Base-by-base conservation (phyloP, 1,140 invertebrate species). In the Heliconius hermathena region DNA sequence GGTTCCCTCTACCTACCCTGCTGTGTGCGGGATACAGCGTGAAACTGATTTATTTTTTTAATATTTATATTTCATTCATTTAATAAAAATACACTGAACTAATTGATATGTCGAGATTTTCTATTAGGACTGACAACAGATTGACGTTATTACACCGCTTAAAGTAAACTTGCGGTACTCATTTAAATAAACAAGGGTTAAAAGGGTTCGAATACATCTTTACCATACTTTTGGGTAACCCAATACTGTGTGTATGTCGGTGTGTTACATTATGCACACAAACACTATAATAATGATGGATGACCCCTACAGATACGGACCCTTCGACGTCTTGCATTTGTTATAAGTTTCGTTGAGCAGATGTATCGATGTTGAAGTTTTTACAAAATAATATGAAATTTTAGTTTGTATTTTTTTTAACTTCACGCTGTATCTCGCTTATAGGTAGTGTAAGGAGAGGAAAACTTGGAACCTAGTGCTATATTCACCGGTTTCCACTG, bases 131-230 rank as follows among this genome's bases (percentile, higher is more conserved):
- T 11, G 60, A 26, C 60, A 66, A 66, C 60, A 66, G 22, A 66
- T 66, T 29, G 60, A 66, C 22, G 22, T 66, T 66, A 66, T 66
- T 66, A 66, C 26, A 60, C 3, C 54, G 26, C 9, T 66, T 9
- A 66, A 66, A 66, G 60, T 66, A 66, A 29, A 29, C 22, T 26
- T 66, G 60, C 22, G 22, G 60, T 66, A 3, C 60, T 66, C 60
- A 66, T 66, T 66, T 66, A 66, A 66, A 66, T 66, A 66, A 66
- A 29, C 60, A 66, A 66, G 60, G 60, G 60, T 29, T 66, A 66
- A 66, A 60, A 66, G 60, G 60, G 22, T 29, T 13, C 60, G 22
- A 29, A 26, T 29, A 66, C 22, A 66, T 66, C 22, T 66, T 66
- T 16, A 66, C 60, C 26, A 16, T 66, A 66, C 60, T 66, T 66